Conservation (phyloP, 2,113 vertebrate genomes). For the Brachypodius melanocephalos region DNA sequence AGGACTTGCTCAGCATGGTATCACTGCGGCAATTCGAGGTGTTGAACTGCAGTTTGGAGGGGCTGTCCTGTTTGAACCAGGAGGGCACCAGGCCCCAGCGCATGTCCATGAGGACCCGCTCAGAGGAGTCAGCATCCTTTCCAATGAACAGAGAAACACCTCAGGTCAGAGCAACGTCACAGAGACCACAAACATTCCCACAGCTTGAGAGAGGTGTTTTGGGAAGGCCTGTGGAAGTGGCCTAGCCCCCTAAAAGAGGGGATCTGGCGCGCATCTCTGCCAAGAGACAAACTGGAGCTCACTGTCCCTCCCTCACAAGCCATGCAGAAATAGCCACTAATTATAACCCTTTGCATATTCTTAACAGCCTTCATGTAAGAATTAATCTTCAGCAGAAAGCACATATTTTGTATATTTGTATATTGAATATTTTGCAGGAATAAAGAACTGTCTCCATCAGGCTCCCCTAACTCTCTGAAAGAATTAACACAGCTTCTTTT, state of each 20-base stretch:
- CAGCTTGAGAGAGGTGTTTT: neutral
- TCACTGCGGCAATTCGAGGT: slow-evolving; percentile 94
- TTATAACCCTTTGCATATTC: neutral
- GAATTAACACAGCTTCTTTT: neutral
- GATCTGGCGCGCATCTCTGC: neutral
- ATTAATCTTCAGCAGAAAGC: neutral
- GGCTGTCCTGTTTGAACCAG: slow-evolving; percentile 88
- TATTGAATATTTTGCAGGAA: neutral
- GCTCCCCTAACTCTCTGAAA: fast-evolving
- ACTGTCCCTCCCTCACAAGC: neutral
- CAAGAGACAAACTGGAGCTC: neutral
- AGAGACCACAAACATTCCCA: neutral
- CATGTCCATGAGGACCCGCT: slow-evolving; percentile 88
- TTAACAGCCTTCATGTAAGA: neutral
- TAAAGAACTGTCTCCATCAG: neutral
- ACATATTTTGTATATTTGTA: no score
- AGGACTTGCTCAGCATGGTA: slow-evolving; percentile 84
- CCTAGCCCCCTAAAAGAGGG: neutral
- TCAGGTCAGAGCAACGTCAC: fast-evolving
- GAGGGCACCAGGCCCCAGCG: slow-evolving; percentile 92
- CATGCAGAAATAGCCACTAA: neutral
- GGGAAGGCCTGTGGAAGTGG: fast-evolving
- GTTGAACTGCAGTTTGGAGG: slow-evolving; percentile 86
- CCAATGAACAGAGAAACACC: neutral
- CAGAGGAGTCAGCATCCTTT: slow-evolving; percentile 85